These are phyloP conservation scores for Ellobium chinense DNA, from an alignment of 2,888 invertebrate genomes.

Conservation along the genomic window DNA sequence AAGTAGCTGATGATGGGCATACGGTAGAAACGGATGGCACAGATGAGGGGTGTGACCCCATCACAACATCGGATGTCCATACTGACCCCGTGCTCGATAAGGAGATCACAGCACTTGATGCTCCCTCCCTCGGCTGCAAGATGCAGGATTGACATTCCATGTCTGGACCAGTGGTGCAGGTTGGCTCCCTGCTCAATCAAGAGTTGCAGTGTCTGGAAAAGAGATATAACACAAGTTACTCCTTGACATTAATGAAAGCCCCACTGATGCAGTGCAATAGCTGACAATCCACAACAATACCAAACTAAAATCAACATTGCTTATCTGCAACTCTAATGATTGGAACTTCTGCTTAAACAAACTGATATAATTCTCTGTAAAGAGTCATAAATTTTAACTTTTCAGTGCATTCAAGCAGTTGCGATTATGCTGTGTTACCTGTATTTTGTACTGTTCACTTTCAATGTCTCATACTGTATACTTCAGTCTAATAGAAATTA, in stretches of 20 bases:
- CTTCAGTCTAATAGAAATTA: no score
- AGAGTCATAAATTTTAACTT: no score
- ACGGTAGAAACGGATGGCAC: constrained; percentile 68
- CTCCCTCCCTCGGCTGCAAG: constrained; percentile 72
- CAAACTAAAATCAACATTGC: no score
- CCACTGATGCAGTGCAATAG: not conserved
- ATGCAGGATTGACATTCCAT: constrained; percentile 69
- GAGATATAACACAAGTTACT: no score
- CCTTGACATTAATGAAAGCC: not conserved
- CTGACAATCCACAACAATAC: no score
- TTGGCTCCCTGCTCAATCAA: constrained; percentile 68
- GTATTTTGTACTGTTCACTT: no score
- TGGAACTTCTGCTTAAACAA: no score
- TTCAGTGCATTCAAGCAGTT: no score
- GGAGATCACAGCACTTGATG: constrained; percentile 64
- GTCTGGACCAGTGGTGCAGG: constrained; percentile 61
- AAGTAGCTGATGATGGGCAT: constrained; percentile 59
- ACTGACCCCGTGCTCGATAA: constrained; percentile 60
- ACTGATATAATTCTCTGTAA: no score
- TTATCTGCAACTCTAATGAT: no score
- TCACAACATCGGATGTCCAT: constrained; percentile 68
- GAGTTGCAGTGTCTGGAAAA: constrained; percentile 61
- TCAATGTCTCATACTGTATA: no score
- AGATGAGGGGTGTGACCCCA: constrained; percentile 70
- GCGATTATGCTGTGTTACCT: no score